A percentile compares a stretch with the other conserved stretches of the same genome.
phyloP scores from a whole-genome alignment of 2,888 invertebrate species.

The Toxonevra muliebris region DNA sequence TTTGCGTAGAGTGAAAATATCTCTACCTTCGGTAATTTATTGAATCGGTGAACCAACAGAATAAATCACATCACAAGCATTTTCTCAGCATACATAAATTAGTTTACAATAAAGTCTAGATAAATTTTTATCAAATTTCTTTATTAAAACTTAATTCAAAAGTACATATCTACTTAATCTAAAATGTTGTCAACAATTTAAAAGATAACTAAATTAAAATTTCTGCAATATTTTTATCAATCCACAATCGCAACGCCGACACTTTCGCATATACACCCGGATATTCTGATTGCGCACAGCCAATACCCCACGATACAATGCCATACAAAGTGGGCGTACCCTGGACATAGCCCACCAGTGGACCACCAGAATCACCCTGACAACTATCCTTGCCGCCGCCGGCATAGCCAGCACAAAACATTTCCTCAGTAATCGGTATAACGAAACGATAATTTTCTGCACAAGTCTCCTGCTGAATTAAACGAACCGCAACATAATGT shows the following conservation, averaged over 20 bases:
- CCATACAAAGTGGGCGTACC: conserved; percentile 47
- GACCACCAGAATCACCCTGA: conserved; percentile 59
- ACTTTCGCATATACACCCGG: conserved; percentile 56
- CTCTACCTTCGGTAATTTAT: too few relatives aligned
- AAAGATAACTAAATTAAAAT: conserved; percentile 1
- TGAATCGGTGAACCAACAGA: too few relatives aligned
- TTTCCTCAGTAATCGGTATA: conserved; percentile 48
- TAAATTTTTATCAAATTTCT: too few relatives aligned
- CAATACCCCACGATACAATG: conserved; percentile 57
- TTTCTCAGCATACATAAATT: too few relatives aligned
- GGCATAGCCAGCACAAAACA: conserved; percentile 54
- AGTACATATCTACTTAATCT: too few relatives aligned
- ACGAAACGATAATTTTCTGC: conserved; percentile 47
- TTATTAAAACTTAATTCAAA: too few relatives aligned
- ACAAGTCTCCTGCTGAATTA: conserved; percentile 45
- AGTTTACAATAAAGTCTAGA: too few relatives aligned
- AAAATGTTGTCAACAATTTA: too few relatives aligned
- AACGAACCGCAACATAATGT: conserved; percentile 49
- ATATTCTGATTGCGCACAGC: conserved; percentile 53
- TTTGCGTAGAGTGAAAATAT: too few relatives aligned
- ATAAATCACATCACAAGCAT: too few relatives aligned
- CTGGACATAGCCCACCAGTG: conserved; percentile 47
- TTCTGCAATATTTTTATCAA: conserved; percentile 41
- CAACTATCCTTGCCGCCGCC: conserved; percentile 54
- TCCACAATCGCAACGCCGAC: conserved; percentile 50